Evolutionary conservation across 2,797 vertebrate species (phyloP).

Genomic region (Hippoglossus hippoglossus): DNA sequence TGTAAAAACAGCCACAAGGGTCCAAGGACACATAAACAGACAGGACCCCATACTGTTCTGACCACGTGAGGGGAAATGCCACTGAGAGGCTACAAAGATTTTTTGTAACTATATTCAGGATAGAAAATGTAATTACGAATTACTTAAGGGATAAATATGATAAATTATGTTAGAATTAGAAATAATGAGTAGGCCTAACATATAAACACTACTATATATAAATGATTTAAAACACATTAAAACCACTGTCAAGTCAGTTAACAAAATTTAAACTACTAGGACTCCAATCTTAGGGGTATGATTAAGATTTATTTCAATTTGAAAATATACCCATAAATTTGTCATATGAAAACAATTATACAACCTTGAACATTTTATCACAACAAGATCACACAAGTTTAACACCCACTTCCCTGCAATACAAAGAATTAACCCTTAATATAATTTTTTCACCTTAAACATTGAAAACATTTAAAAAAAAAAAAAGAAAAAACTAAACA

Average conservation of each 20-base stretch:
- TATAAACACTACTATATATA: background rate
- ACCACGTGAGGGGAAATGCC: constrained; percentile 11
- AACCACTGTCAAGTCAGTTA: background rate
- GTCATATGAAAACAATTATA: constrained; percentile 88
- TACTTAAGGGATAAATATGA: background rate
- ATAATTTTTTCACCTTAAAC: constrained; percentile 57
- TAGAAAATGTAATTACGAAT: background rate
- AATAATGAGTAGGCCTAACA: background rate
- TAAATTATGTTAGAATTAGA: background rate
- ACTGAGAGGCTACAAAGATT: constrained; percentile 18
- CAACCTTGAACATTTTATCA: constrained; percentile 87
- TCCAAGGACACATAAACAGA: background rate
- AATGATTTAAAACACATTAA: background rate
- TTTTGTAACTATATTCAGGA: constrained; percentile 20
- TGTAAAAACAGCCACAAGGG: background rate
- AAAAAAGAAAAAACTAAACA: constrained; percentile 40
- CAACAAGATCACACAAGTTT: constrained; percentile 83
- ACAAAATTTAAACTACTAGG: constrained; percentile 34
- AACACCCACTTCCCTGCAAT: constrained; percentile 80
- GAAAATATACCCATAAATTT: constrained; percentile 90
- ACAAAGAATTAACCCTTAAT: constrained; percentile 84
- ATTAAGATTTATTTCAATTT: constrained; percentile 87
- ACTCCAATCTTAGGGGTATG: constrained; percentile 72
- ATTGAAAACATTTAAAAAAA: constrained; percentile 77
- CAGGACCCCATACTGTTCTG: background rate